Evolutionary conservation across 2,113 vertebrate genomes (phyloP), one percentile per base, ranked within the genome.

Genomic region (Isichthys henryi): DNA sequence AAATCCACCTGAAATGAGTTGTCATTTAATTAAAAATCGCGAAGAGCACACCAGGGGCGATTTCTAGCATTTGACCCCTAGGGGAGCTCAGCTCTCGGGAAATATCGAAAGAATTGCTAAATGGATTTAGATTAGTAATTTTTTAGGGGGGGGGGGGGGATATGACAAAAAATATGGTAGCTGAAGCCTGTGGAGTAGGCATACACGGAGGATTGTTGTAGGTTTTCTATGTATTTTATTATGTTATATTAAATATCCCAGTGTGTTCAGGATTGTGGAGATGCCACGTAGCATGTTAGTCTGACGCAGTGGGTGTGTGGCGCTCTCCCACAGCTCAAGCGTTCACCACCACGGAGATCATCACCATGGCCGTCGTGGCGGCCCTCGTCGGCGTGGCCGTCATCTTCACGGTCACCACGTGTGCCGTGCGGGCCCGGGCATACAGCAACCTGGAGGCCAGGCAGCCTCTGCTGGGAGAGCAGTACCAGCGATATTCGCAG

Each of bases 401-500:
- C 90, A 91, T 99, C 86, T 99, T 99, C 1, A 92, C 94, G 27
- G 91, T 91, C 87, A 95, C 95, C 46, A 96, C 96, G 0, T 98
- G 96, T 48, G 93, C 95, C 0, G 91, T 98, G 70, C 97, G 95
- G 3, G 91, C 93, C 87, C 96, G 93, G 88, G 96, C 93, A 48
- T 93, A 94, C 3, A 9, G 45, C 91, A 96, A 93, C 90, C 95
- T 94, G 90, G 98, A 98, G 19, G 93, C 95, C 84, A 96, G 95
- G 53, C 97, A 98, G 93, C 97, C 98, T 46, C 97, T 99, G 91
- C 97, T 99, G 27, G 94, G 94, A 31, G 97, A 98, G 17, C 96
- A 97, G 85, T 98, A 98, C 93, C 97, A 97, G 94, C 96, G 96
- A 31, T 99, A 99, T n/a, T 94, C 93, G n/a, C 97, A 97, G 39